phyloP scores from a whole-genome alignment of 2,888 invertebrate species.

The Troilus luridus region DNA sequence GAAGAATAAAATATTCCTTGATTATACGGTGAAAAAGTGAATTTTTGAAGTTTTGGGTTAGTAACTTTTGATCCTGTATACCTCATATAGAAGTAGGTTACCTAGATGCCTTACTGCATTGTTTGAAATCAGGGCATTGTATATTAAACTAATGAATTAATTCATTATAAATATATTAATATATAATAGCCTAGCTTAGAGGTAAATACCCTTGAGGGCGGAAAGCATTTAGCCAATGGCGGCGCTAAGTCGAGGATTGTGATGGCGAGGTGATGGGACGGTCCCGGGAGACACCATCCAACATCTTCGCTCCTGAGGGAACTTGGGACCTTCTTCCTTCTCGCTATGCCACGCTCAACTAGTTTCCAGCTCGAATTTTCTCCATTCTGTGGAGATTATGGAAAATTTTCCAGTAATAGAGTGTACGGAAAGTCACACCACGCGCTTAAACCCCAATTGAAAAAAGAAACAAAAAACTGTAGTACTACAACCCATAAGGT shows the following conservation, averaged over 20 bases:
- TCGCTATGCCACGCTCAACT: neutral
- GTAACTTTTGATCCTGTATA: no score
- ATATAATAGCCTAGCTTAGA: neutral
- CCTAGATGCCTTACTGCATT: no score
- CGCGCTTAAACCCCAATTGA: no score
- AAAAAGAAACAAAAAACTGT: no score
- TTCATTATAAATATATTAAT: neutral
- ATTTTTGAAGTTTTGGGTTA: no score
- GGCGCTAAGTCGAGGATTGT: neutral
- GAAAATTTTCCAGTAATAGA: neutral
- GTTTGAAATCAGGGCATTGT: no score
- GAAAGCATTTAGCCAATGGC: neutral
- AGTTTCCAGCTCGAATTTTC: neutral
- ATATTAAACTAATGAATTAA: neutral
- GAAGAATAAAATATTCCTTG: no score
- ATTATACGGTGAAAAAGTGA: no score
- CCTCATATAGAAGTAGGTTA: no score
- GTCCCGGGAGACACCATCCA: neutral
- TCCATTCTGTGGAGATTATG: neutral
- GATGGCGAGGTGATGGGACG: neutral
- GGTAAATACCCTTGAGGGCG: neutral
- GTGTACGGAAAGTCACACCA: neutral
- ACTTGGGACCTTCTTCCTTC: neutral
- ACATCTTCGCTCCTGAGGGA: neutral
- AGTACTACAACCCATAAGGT: no score